Base-by-base conservation (phyloP, 1,140 invertebrate genomes). In the Sitodiplosis mosellana region DNA sequence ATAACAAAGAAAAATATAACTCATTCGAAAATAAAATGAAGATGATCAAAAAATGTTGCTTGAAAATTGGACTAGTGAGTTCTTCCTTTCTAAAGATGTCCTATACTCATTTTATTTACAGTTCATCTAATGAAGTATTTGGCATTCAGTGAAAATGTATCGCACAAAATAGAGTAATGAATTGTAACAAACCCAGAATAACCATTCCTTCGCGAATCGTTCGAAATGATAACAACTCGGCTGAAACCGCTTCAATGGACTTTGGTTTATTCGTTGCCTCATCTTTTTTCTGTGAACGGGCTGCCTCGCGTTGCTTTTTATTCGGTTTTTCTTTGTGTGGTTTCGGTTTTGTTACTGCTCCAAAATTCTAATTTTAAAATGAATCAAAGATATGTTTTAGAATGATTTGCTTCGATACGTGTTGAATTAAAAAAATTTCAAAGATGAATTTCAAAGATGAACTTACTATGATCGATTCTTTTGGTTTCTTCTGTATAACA, bases 221-320 rank as follows among this genome's bases (percentile, higher is more conserved):
- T 43, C 17, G 55, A 37, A 57, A 49, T 20, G 49, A 60, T 1
- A 64, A 51, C 0, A 60, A 41, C 41, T 61, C 61, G 1, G 61
- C 61, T 1, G 61, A 63, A 12, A 53, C 51, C 5, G 59, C 50
- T 40, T 64, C 54, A 14, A 52, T 51, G 14, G 22, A 15, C 12
- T 50, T 47, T n/a, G 37, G 12, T 21, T 46, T 15, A n/a, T 51
- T 38, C 11, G 1, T 17, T 3, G 12, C 33, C 1, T 48, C 45
- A 19, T 54, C 54, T 2, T 40, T 47, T 27, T 27, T 27, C 27
- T 27, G 4, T 10, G 10, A 27, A 18, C 33, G 11, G 43, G 47
- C 37, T 41, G n/a, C 41, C 5, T 12, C 20, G 15, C 33, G 8
- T 46, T 49, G 36, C 40, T 51, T 49, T 2, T 58, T 59, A 21